Conservation (phyloP, 1,140 invertebrate species). For the Fopius arisanus region DNA sequence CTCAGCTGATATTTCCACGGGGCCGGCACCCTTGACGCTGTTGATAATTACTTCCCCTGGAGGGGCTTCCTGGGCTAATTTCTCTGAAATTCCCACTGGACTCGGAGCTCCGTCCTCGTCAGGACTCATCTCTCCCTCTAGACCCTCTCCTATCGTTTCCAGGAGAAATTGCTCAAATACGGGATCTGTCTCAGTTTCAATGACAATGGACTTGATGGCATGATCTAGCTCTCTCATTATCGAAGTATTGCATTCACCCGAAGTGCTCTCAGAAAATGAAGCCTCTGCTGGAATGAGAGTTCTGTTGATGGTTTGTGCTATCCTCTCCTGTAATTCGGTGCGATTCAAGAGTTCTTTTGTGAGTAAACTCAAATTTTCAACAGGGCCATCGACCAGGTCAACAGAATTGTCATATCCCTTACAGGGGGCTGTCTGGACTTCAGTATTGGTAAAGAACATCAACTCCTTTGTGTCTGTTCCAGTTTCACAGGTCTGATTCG, state of each 20-base stretch:
- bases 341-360: slow-evolving; percentile 58
- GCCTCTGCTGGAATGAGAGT: slow-evolving; percentile 52
- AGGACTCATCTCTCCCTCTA: slow-evolving; percentile 52
- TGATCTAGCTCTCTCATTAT: slow-evolving; percentile 59
- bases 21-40: no score
- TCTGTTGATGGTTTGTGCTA: slow-evolving; percentile 65
- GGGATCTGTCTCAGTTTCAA: slow-evolving; percentile 61
- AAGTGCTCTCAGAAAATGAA: slow-evolving; percentile 35
- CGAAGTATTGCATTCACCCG: slow-evolving; percentile 49
- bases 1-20: no score
- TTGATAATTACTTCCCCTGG: no score
- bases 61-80: no score
- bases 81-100: neutral
- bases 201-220: slow-evolving; percentile 56
- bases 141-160: slow-evolving; percentile 34
- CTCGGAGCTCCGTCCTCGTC: slow-evolving; percentile 43
- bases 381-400: slow-evolving; percentile 50
- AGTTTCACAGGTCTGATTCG: slow-evolving; percentile 43
- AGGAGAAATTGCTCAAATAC: slow-evolving; percentile 60
- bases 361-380: slow-evolving; percentile 59
- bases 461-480: slow-evolving; percentile 58
- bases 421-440: slow-evolving; percentile 57
- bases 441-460: slow-evolving; percentile 46
- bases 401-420: slow-evolving; percentile 41
- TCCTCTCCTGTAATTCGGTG: slow-evolving; percentile 61